Conservation (phyloP, 2,113 vertebrate species). For the Campylomormyrus tamandua region DNA sequence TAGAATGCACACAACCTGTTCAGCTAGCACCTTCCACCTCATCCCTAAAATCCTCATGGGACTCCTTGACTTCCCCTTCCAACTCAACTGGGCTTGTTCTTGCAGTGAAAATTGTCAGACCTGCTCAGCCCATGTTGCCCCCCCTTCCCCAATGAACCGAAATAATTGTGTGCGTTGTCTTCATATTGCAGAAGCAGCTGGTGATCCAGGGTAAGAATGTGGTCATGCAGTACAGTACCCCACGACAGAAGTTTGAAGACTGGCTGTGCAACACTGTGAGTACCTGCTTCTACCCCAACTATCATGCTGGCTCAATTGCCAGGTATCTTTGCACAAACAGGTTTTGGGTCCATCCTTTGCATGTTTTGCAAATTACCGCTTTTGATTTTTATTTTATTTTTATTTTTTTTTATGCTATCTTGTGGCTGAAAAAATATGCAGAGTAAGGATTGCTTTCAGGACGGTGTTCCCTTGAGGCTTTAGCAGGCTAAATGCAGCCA, state of each 20-base stretch:
- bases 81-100: constrained; percentile 93
- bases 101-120: constrained; percentile 61
- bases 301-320: neutral
- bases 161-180: constrained; percentile 60
- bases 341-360: neutral
- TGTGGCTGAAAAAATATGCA: constrained; percentile 30
- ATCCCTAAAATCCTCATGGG: constrained; percentile 68
- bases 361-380: neutral
- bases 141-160: constrained; percentile 32
- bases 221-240: constrained; percentile 97
- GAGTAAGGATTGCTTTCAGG: constrained; percentile 49
- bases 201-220: constrained; percentile 91
- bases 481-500: constrained; percentile 47
- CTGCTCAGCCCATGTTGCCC: constrained; percentile 16
- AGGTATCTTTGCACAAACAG: neutral
- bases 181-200: constrained; percentile 94
- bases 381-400: neutral
- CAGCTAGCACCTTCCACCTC: constrained; percentile 50
- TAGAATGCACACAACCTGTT: constrained; percentile 54
- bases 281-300: constrained; percentile 18
- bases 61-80: constrained; percentile 79
- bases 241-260: constrained; percentile 94
- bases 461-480: constrained; percentile 46
- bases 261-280: constrained; percentile 98
- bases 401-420: neutral